A percentile compares a stretch with the other conserved stretches of the same genome.
phyloP scores from a whole-genome alignment of 1,140 invertebrate species.

The Drosophila pseudoobscura region DNA sequence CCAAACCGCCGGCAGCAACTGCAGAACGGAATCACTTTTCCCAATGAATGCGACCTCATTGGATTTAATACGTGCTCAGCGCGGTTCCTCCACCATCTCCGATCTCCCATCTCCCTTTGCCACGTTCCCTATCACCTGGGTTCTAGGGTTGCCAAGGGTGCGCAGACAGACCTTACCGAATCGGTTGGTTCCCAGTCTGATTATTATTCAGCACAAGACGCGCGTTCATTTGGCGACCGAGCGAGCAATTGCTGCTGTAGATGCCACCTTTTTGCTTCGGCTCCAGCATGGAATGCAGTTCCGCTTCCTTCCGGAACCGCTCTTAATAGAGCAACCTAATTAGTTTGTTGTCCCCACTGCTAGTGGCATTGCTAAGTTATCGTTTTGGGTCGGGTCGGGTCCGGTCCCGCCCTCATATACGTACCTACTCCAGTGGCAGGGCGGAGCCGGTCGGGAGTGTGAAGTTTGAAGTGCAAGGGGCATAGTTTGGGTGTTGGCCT shows the following conservation, averaged over 20 bases:
- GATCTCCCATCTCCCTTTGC: constrained; percentile 4
- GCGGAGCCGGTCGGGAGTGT: constrained; percentile 24
- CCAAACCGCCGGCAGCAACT: constrained; percentile 2
- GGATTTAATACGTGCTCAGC: constrained; percentile 64
- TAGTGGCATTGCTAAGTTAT: constrained; percentile 14
- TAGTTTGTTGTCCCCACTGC: constrained; percentile 52
- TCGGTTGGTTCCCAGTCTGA: constrained; percentile 49
- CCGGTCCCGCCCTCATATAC: constrained; percentile 6
- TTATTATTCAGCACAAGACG: constrained; percentile 58
- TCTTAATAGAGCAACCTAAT: constrained; percentile 54
- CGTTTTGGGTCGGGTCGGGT: constrained; percentile 2
- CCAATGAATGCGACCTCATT: constrained; percentile 68
- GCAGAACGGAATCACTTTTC: constrained; percentile 62
- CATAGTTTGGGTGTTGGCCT: constrained; percentile 5
- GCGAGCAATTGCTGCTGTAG: constrained; percentile 27
- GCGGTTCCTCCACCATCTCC: constrained; percentile 9
- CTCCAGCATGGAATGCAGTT: constrained; percentile 6
- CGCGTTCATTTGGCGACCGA: constrained; percentile 17
- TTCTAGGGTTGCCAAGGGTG: not conserved
- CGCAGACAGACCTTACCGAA: constrained; percentile 7
- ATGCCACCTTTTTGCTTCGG: not conserved
- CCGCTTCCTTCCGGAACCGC: constrained; percentile 14
- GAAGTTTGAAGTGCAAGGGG: constrained; percentile 1
- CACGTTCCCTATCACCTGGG: constrained; percentile 16
- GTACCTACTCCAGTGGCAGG: constrained; percentile 10